These are phyloP conservation scores for Heliangelus exortis DNA, from an alignment of 2,797 vertebrate genomes.

Conservation along the genomic window DNA sequence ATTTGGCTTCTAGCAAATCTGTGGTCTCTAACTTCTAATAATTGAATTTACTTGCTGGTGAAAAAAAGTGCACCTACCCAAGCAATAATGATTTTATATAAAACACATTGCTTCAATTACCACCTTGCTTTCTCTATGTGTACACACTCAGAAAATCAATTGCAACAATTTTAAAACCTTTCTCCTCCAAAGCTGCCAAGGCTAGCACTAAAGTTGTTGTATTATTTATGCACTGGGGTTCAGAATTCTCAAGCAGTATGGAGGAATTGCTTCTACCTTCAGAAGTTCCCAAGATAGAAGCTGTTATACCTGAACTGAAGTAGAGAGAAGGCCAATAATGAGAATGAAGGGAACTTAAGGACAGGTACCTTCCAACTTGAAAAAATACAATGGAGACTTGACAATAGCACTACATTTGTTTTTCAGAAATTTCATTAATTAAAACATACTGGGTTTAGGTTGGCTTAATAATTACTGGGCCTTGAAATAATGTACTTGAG, in stretches of 20 bases:
- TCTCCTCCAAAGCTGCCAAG: not conserved
- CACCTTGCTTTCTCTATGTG: not conserved
- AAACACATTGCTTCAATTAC: not conserved
- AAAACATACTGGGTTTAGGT: not conserved
- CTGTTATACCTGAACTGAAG: not conserved
- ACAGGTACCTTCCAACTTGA: not conserved
- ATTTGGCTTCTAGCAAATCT: not conserved
- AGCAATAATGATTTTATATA: rapidly evolving
- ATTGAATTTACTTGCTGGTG: rapidly evolving
- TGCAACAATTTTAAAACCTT: not conserved
- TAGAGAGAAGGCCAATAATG: not conserved
- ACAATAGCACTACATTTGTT: not conserved
- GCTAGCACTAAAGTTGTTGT: not conserved
- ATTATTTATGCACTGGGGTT: constrained; percentile 20
- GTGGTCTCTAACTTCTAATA: not conserved
- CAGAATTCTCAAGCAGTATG: not conserved
- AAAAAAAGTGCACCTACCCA: not conserved
- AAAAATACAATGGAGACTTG: not conserved
- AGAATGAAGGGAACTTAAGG: not conserved
- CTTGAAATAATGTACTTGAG: not conserved
- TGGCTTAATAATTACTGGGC: not conserved
- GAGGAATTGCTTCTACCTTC: not conserved
- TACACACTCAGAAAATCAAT: not conserved
- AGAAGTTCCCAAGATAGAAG: not conserved
- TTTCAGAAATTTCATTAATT: not conserved